These are phyloP conservation scores for Macropus fuliginosus DNA, from an alignment of 2,797 vertebrate genomes.

Conservation along the genomic window DNA sequence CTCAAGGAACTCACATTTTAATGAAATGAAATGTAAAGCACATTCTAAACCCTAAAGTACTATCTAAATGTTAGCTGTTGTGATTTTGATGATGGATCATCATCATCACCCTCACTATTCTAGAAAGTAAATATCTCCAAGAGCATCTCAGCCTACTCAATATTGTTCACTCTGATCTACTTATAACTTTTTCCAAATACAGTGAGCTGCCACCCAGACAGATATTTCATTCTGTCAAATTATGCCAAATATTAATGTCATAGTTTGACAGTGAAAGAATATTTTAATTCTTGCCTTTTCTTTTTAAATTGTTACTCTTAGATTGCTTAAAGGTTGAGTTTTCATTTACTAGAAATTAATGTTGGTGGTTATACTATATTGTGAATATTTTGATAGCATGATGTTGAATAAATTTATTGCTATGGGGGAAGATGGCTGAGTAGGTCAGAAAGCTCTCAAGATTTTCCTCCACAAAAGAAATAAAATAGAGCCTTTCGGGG, in stretches of 20 bases:
- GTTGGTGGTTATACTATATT: slow-evolving; percentile 43
- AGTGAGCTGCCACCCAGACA: slow-evolving; percentile 36
- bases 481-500: too few relatives aligned
- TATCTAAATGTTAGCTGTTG: not conserved
- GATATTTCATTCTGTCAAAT: slow-evolving; percentile 63
- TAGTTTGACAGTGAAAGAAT: slow-evolving; percentile 76
- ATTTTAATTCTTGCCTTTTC: slow-evolving; percentile 66
- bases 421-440: not conserved
- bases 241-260: slow-evolving; percentile 65
- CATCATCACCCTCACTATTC: not conserved
- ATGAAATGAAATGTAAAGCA: not conserved
- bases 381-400: slow-evolving; percentile 36
- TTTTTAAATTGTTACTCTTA: slow-evolving; percentile 61
- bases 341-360: slow-evolving; percentile 57
- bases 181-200: slow-evolving; percentile 43
- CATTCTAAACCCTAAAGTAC: not conserved
- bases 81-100: not conserved
- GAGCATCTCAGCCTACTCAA: slow-evolving; percentile 33
- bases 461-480: too few relatives aligned
- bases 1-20: not conserved
- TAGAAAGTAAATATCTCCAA: slow-evolving; percentile 46
- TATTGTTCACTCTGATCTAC: slow-evolving; percentile 53
- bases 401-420: slow-evolving; percentile 42
- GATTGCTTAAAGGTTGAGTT: slow-evolving; percentile 62
- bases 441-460: too few relatives aligned